phyloP scores from a whole-genome alignment of 2,888 invertebrate genomes.

The Hypsopygia costalis region DNA sequence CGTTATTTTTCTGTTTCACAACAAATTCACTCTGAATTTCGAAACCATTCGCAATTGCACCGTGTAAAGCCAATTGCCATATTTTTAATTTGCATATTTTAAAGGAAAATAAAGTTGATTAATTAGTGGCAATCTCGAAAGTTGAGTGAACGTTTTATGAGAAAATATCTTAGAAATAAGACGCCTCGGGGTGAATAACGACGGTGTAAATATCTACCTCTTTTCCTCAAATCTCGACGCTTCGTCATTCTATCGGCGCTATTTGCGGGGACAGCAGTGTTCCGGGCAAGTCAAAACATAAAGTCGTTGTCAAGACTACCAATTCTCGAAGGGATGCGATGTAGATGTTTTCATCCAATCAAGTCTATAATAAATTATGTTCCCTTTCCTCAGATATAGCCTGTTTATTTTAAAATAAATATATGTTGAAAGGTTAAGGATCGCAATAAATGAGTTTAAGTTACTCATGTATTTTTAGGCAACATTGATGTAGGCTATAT shows the following conservation, averaged over 20 bases:
- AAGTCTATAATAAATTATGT: no score
- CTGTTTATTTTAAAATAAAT: no score
- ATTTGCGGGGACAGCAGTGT: conserved; percentile 28
- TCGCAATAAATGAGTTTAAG: no score
- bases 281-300: not conserved
- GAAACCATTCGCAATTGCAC: not conserved
- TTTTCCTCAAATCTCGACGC: conserved; percentile 44
- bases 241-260: conserved; percentile 65
- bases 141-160: conserved; percentile 45
- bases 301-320: no score
- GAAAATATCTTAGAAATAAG: conserved; percentile 36
- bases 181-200: conserved; percentile 32
- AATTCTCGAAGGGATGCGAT: no score
- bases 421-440: no score
- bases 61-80: conserved; percentile 1
- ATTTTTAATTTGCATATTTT: conserved; percentile 29
- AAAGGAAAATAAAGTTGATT: conserved; percentile 42
- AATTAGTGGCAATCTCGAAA: conserved; percentile 44
- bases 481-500: no score
- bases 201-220: conserved; percentile 36
- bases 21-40: not conserved
- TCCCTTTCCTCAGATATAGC: no score
- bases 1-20: not conserved
- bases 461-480: no score
- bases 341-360: no score